Percentiles rank a stretch among this genome's conserved stretches.
Conservation (phyloP, 2,888 invertebrate genomes). For the Nipponacmea schrenckii region DNA sequence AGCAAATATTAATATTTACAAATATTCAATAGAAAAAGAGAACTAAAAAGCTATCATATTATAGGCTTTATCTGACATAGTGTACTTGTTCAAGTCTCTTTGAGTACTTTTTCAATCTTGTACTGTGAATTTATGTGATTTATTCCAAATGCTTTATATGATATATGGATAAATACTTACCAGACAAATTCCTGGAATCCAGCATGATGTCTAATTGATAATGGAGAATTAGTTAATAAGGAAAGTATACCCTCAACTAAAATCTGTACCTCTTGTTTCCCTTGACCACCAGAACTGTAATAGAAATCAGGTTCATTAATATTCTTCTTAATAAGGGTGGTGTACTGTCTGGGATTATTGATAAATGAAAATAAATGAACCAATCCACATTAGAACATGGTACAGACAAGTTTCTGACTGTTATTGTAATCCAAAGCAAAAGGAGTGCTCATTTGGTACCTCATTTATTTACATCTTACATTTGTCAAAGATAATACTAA, state of each 20-base stretch:
- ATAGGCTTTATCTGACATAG: too few relatives aligned
- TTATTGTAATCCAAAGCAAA: constrained; percentile 35
- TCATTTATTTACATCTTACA: too few relatives aligned
- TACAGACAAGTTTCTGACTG: background rate
- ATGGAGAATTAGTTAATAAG: constrained; percentile 76
- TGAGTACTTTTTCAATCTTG: too few relatives aligned
- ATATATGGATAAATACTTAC: constrained; percentile 42
- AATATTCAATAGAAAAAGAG: background rate
- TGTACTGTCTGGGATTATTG: background rate
- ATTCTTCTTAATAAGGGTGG: too few relatives aligned
- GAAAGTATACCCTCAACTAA: constrained; percentile 88
- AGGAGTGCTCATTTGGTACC: too few relatives aligned
- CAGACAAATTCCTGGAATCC: constrained; percentile 65
- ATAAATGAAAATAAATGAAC: too few relatives aligned
- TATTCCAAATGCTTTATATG: too few relatives aligned
- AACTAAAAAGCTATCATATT: too few relatives aligned
- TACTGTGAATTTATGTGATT: too few relatives aligned
- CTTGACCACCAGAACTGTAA: constrained; percentile 20
- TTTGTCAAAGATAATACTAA: too few relatives aligned
- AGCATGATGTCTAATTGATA: constrained; percentile 42
- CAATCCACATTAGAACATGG: background rate
- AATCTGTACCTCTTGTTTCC: constrained; percentile 75
- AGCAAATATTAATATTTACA: background rate
- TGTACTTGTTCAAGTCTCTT: too few relatives aligned
- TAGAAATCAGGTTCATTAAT: background rate